phyloP scores from a whole-genome alignment of 2,797 vertebrate genomes.

The Myotis myotis region DNA sequence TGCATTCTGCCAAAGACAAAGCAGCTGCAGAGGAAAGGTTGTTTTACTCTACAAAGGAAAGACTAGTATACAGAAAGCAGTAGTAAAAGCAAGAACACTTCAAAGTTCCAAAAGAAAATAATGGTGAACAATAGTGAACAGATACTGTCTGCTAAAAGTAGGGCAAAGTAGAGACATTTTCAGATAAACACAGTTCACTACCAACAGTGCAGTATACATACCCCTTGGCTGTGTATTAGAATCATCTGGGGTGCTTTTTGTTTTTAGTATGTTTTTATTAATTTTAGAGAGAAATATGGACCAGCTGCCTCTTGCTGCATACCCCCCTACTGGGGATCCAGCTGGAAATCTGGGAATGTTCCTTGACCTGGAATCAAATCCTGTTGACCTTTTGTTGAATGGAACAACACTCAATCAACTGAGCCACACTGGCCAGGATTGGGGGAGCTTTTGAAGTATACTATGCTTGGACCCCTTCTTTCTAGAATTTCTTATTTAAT shows the following conservation, averaged over 20 bases:
- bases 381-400: too few relatives aligned
- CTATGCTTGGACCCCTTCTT: not conserved
- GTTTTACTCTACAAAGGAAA: not conserved
- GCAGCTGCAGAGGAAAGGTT: not conserved
- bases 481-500: not conserved
- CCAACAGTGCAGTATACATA: not conserved
- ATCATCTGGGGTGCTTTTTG: not conserved
- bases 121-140: not conserved
- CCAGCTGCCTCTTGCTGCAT: too few relatives aligned
- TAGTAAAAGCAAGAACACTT: not conserved
- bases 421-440: too few relatives aligned
- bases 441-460: not conserved
- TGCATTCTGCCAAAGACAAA: not conserved
- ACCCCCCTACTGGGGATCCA: too few relatives aligned
- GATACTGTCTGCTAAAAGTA: not conserved
- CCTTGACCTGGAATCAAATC: too few relatives aligned
- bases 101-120: not conserved
- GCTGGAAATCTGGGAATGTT: too few relatives aligned
- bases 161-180: slow-evolving; percentile 24
- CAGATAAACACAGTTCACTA: not conserved
- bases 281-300: too few relatives aligned
- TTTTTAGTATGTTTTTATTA: too few relatives aligned
- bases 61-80: not conserved
- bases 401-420: too few relatives aligned
- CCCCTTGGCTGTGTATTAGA: not conserved